phyloP scores from a whole-genome alignment of 2,888 invertebrate species.

The Anthophora plumipes region DNA sequence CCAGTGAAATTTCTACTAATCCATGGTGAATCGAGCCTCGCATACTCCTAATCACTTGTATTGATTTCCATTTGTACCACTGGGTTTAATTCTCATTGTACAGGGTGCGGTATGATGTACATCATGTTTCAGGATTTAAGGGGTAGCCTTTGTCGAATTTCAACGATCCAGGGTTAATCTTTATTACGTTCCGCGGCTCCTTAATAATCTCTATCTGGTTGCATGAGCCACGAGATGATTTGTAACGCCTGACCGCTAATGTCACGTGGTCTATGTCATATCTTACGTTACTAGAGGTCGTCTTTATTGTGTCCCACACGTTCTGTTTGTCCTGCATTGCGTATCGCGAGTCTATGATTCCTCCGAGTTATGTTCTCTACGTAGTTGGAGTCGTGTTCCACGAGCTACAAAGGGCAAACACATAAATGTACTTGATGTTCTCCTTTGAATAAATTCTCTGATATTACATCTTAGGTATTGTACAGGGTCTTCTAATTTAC shows the following conservation, averaged over 20 bases:
- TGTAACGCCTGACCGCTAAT: neutral
- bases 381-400: neutral
- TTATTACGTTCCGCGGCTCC: slow-evolving; percentile 9
- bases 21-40: neutral
- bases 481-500: too few relatives aligned
- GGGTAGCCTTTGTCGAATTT: slow-evolving; percentile 18
- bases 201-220: slow-evolving; percentile 20
- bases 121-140: slow-evolving; percentile 5
- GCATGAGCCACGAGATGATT: neutral
- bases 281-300: slow-evolving; percentile 10
- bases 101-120: neutral
- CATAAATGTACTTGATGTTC: neutral
- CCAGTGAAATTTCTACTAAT: neutral
- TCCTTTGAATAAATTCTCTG: neutral
- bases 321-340: slow-evolving; percentile 5
- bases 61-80: neutral
- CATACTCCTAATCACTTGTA: neutral
- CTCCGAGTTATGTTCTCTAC: neutral
- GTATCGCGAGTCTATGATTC: slow-evolving; percentile 7
- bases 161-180: slow-evolving; percentile 18
- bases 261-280: slow-evolving; percentile 2
- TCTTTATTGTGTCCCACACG: slow-evolving; percentile 10
- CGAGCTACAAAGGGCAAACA: neutral
- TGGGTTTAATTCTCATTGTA: neutral
- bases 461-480: too few relatives aligned